Evolutionary conservation across 2,888 invertebrate species (phyloP).

Genomic region (Pandemis cinnamomeana): DNA sequence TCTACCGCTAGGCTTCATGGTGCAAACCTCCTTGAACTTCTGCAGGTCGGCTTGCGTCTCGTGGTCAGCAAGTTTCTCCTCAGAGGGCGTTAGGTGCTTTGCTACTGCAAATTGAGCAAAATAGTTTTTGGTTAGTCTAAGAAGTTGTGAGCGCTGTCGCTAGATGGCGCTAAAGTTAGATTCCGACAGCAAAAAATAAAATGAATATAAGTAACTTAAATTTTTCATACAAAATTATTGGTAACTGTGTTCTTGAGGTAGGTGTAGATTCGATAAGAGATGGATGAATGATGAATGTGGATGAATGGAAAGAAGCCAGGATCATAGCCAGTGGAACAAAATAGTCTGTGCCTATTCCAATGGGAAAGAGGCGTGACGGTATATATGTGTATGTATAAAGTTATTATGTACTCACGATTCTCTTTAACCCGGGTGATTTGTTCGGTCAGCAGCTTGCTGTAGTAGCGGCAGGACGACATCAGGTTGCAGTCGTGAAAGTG

Average conservation of each 20-base stretch:
- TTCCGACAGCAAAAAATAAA: too few species aligned
- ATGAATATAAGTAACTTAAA: too few species aligned
- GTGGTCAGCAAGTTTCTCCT: conserved; percentile 38
- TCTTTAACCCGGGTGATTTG: conserved; percentile 59
- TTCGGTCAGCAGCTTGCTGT: conserved; percentile 58
- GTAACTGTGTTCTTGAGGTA: too few species aligned
- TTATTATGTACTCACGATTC: conserved; percentile 53
- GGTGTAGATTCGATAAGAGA: too few species aligned
- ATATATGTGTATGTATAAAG: not conserved
- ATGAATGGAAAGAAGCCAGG: too few species aligned
- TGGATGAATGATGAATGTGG: too few species aligned
- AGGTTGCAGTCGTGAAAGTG: conserved; percentile 39
- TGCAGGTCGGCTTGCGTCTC: conserved; percentile 19
- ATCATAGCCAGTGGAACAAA: too few species aligned
- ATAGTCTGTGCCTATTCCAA: too few species aligned
- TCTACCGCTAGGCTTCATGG: conserved; percentile 69
- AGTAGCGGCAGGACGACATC: conserved; percentile 61
- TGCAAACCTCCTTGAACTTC: conserved; percentile 53
- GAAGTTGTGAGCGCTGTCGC: not conserved
- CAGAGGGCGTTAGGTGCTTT: conserved; percentile 53
- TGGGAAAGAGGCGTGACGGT: too few species aligned
- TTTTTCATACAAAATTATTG: too few species aligned
- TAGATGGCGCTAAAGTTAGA: not conserved
- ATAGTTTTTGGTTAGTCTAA: not conserved
- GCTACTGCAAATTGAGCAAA: conserved; percentile 55